These are phyloP conservation scores for Cosmorhoe ocellata DNA, from an alignment of 2,888 invertebrate species.

Conservation along the genomic window DNA sequence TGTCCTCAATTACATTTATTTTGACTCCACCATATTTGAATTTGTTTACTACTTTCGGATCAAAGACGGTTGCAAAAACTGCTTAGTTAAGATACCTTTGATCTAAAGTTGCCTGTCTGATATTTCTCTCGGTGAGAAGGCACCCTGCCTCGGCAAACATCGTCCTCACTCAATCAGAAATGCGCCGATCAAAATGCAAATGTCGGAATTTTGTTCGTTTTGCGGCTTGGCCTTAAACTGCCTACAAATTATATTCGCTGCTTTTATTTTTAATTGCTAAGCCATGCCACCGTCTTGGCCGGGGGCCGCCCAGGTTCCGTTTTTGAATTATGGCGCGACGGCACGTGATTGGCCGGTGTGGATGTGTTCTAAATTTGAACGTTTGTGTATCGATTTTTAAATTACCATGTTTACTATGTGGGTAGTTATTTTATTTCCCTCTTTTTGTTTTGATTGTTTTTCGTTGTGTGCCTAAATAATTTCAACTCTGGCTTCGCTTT, in stretches of 20 bases:
- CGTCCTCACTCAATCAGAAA: constrained; percentile 72
- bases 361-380: constrained; percentile 25
- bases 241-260: constrained; percentile 75
- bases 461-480: no score
- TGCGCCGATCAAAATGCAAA: constrained; percentile 66
- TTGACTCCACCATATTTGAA: no score
- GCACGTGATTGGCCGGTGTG: constrained; percentile 71
- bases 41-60: no score
- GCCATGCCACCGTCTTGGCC: constrained; percentile 77
- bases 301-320: constrained; percentile 52
- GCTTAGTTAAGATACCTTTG: no score
- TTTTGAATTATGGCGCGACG: constrained; percentile 75
- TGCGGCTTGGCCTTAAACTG: constrained; percentile 69
- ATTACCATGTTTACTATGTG: background rate
- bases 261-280: constrained; percentile 80
- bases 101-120: no score
- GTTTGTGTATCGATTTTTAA: constrained; percentile 5
- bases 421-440: no score
- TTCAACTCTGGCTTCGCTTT: no score
- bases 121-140: background rate
- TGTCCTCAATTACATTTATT: no score
- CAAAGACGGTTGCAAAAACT: no score
- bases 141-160: constrained; percentile 22
- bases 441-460: no score
- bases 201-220: constrained; percentile 56